Conservation (phyloP, 2,113 vertebrate species). For the Cichladusa arquata region DNA sequence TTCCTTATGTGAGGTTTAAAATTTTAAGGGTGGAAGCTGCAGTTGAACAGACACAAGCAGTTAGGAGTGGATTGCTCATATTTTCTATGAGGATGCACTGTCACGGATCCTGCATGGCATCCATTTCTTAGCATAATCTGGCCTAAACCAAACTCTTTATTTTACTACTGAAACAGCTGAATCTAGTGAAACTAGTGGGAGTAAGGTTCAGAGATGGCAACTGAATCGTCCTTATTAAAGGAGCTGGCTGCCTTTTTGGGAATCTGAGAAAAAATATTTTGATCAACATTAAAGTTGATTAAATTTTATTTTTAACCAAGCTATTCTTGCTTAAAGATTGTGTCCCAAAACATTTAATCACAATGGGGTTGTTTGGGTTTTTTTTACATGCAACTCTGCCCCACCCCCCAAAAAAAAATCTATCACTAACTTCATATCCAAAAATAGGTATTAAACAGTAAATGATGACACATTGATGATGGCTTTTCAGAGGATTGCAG, state of each 20-base stretch:
- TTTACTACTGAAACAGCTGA: not conserved
- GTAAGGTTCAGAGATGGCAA: not conserved
- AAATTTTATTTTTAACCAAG: not conserved
- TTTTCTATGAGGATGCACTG: not conserved
- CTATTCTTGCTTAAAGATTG: not conserved
- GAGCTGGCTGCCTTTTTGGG: not conserved
- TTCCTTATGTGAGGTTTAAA: not conserved
- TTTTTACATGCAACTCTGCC: not conserved
- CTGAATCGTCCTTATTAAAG: not conserved
- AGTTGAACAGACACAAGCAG: not conserved
- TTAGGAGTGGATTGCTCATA: not conserved
- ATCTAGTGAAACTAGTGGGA: not conserved
- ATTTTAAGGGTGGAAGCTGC: not conserved
- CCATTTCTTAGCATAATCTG: not conserved
- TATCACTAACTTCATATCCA: not conserved
- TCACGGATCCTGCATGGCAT: rapidly evolving
- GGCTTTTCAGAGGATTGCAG: not conserved
- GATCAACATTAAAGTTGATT: not conserved
- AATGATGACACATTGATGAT: not conserved
- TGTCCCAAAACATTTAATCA: not conserved
- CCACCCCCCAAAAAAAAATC: not conserved
- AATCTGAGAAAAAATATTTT: not conserved
- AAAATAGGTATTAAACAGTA: not conserved
- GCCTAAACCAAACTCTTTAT: not conserved
- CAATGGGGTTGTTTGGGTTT: not conserved